Evolutionary conservation across 2,113 vertebrate genomes (phyloP), one percentile per base, ranked within the genome.

Genomic region (Pongo pygmaeus): DNA sequence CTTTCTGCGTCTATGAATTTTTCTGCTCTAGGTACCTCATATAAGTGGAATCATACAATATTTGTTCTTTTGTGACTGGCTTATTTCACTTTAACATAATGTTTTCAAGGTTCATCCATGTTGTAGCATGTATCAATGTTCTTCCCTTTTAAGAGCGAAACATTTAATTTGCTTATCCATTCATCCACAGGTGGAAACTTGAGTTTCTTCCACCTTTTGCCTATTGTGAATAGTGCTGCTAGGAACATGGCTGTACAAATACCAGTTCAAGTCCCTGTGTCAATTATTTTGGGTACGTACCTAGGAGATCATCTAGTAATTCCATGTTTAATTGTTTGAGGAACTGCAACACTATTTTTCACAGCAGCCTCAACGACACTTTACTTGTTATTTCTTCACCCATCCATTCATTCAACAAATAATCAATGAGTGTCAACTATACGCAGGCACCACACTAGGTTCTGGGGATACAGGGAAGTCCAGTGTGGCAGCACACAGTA

Each of bases 401-500:
- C 25, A 57, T n/a, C 74, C 69, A 61, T 40, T 81, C 91, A 70
- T 38, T 57, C 23, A n/a, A 64, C 77, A 84, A 78, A 80, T 48
- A 91, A 57, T 78, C 27, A 59, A 35, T 27, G 25, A 20, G 23
- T 43, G 23, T 50, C 67, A 55, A 30, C 40, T 74, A 9, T 35
- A 12, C 1, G 0, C 1, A 18, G 74, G 23, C 59, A 46, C 57
- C 0, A 0, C 4, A 43, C 43, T 72, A 18, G 20, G 11, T 93
- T 72, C 94, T 48, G 11, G 86, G 55, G 23, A 38, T 48, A 27
- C 4, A 13, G 27, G 55, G 13, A 75, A 10, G 35, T 20, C 38
- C 64, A 64, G 27, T 3, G 13, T 7, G 48, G 27, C 7, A 27
- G 70, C 77, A 55, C 50, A 9, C 0, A 11, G 1, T 16, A 89